Conservation (phyloP, 2,113 vertebrate genomes). For the Cebus imitator region DNA sequence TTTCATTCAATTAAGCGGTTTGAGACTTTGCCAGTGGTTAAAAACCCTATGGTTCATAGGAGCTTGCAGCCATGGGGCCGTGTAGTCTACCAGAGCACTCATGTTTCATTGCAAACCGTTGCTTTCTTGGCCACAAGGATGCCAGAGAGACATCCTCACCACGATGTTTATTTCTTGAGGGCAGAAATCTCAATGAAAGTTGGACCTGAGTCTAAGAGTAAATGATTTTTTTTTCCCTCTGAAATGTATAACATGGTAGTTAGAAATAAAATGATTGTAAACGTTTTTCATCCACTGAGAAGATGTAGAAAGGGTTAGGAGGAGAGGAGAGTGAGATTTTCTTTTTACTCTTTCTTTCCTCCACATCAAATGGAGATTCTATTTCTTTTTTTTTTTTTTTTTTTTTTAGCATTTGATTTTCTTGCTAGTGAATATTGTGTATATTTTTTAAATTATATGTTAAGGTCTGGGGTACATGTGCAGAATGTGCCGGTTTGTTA, state of each 20-base stretch:
- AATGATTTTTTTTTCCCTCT: neutral
- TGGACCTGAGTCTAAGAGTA: constrained; percentile 64
- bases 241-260: constrained; percentile 17
- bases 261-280: constrained; percentile 9
- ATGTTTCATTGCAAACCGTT: constrained; percentile 53
- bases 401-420: too few relatives aligned
- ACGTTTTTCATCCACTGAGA: neutral
- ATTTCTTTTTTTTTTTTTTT: neutral
- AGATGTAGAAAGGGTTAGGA: neutral
- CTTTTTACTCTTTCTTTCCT: neutral
- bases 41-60: constrained; percentile 61
- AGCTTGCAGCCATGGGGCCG: neutral
- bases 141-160: constrained; percentile 71
- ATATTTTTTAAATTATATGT: too few relatives aligned
- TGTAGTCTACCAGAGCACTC: neutral
- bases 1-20: constrained; percentile 74
- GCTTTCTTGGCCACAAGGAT: constrained; percentile 58
- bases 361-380: neutral
- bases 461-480: too few relatives aligned
- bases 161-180: constrained; percentile 68
- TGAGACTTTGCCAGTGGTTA: constrained; percentile 63
- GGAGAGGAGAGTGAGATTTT: neutral
- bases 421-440: too few relatives aligned
- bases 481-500: too few relatives aligned
- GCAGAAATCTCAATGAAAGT: constrained; percentile 61